Conservation (phyloP, 2,888 invertebrate genomes). For the Leistus spinibarbis region DNA sequence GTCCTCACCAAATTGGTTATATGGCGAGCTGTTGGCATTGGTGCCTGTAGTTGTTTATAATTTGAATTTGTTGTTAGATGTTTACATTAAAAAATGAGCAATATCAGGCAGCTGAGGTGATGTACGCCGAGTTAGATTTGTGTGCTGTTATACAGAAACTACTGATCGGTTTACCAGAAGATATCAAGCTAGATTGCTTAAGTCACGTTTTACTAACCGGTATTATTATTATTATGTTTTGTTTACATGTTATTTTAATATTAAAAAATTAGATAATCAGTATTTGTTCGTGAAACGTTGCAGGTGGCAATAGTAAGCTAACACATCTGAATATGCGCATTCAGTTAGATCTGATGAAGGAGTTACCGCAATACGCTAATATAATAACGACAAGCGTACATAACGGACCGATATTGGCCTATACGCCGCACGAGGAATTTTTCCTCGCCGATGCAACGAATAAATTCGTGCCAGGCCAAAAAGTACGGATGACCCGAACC, state of each 20-base stretch:
- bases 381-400: conserved; percentile 12
- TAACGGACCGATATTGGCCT: not conserved
- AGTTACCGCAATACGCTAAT: not conserved
- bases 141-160: not conserved
- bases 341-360: conserved; percentile 8
- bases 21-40: not conserved
- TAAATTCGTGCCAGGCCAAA: not conserved
- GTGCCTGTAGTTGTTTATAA: not conserved
- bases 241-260: too few relatives aligned
- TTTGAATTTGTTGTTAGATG: not conserved
- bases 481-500: not conserved
- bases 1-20: not conserved
- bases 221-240: not conserved
- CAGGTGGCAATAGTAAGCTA: conserved; percentile 16
- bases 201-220: conserved; percentile 12
- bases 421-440: not conserved
- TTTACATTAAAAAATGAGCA: conserved; percentile 17
- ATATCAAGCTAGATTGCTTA: not conserved
- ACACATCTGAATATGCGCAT: conserved; percentile 2
- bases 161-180: not conserved
- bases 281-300: not conserved
- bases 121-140: conserved; percentile 15
- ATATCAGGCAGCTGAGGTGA: conserved; percentile 8
- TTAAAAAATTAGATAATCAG: not conserved
- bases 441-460: not conserved